Conservation (phyloP, 2,888 invertebrate genomes). For the Ormyrus nitidulus region DNA sequence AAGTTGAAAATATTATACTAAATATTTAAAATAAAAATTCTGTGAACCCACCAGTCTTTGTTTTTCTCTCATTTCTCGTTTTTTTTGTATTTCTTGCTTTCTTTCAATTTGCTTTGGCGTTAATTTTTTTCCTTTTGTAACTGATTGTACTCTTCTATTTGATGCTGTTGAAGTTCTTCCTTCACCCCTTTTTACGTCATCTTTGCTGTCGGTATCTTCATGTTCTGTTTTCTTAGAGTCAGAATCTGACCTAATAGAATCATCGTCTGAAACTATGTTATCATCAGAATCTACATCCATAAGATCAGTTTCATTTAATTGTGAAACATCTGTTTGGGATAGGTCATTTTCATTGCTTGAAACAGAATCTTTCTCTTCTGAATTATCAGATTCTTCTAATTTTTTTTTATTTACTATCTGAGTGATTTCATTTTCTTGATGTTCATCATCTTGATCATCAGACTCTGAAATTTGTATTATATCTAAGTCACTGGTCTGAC, state of each 20-base stretch:
- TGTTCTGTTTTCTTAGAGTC: conserved; percentile 59
- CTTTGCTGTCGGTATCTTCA: conserved; percentile 58
- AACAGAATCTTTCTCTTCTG: conserved; percentile 26
- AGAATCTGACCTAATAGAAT: conserved; percentile 45
- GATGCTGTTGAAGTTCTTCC: conserved; percentile 38
- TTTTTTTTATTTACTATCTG: not conserved
- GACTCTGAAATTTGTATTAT: not conserved
- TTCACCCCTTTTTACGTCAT: conserved; percentile 50
- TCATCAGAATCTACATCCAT: conserved; percentile 38
- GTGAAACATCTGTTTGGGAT: not conserved
- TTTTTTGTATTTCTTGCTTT: conserved; percentile 79
- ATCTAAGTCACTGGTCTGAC: conserved; percentile 18
- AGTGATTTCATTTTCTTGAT: not conserved
- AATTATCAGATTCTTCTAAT: not conserved
- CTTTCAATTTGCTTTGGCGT: conserved; percentile 78
- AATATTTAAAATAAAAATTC: conserved; percentile 35
- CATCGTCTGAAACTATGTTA: conserved; percentile 36
- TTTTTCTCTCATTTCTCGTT: conserved; percentile 78
- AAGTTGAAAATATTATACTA: conserved; percentile 1
- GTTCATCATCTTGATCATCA: conserved; percentile 18
- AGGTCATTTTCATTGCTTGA: conserved; percentile 39
- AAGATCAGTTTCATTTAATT: conserved; percentile 39
- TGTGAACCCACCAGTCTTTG: conserved; percentile 75
- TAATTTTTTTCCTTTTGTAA: conserved; percentile 63
- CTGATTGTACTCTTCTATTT: conserved; percentile 50